Base-by-base conservation (phyloP, 2,888 invertebrate species). In the Bugulina stolonifera region DNA sequence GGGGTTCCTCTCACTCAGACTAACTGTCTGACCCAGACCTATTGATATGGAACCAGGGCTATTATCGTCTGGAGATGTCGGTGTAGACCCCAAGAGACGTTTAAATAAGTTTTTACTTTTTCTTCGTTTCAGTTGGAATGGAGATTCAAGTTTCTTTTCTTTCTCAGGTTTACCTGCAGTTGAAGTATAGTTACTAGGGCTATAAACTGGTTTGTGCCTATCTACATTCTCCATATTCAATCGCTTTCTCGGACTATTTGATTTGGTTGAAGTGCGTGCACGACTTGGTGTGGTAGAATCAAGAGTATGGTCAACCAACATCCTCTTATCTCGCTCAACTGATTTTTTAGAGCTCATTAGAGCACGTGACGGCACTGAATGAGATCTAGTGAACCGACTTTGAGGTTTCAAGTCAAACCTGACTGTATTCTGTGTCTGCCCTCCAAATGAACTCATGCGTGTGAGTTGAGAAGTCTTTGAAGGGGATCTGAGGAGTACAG, bases 61-160 rank as follows among this genome's bases (percentile, higher is more conserved):
- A 29, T 27, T 14, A 2, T 27, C 18, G 5, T 34, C 34, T 14
- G 64, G 64, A 14, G 32, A 32, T 3, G 10, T n/a, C 10, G 55
- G 14, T 14, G 64, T 25, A 5, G 64, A 64, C 5, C 64, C 32
- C 22, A 64, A 14, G 2, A 64, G 32, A 3, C 64, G 2, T n/a
- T 64, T 64, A 27, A 64, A 32, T 32, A 64, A n/a, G 32, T n/a
- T 64, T 32, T 64, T 64, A 10, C 27, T 32, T 34, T 27, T 64
- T 5, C 64, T 27, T 10, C 32, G 64, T 27, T 64, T 64, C 34
- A 18, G 64, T 32, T 64, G 32, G 27, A 64, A 64, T 64, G 64
- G 64, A 18, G 64, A 64, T 5, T 25, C 57, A 32, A 64, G 32
- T 32, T 27, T 22, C 34, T 64, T 64, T 5, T 64, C 32, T 32